Conservation (phyloP, 2,797 vertebrate species). For the Graptemys geographica region DNA sequence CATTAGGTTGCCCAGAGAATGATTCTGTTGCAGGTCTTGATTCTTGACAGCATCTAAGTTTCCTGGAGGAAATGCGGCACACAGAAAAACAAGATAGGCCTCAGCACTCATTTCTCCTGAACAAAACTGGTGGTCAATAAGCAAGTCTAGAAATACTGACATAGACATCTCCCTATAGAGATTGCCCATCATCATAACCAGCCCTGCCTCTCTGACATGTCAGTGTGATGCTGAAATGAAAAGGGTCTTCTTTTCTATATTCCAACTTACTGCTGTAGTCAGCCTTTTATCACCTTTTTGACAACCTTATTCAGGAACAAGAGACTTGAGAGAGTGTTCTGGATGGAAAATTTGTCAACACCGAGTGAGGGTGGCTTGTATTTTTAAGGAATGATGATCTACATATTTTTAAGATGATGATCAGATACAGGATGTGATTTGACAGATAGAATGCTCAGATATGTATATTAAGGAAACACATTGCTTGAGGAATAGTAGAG, state of each 20-base stretch:
- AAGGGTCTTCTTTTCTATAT: neutral
- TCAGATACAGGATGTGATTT: neutral
- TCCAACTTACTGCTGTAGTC: accelerated
- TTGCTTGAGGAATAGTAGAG: neutral
- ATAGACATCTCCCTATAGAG: neutral
- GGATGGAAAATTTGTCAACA: neutral
- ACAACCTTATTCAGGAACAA: neutral
- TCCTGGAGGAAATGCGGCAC: neutral
- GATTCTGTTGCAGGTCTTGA: neutral
- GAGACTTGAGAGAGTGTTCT: neutral
- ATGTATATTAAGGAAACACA: neutral
- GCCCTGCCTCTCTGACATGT: neutral
- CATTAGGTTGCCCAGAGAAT: neutral
- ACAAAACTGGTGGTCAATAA: neutral
- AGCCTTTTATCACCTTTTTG: neutral
- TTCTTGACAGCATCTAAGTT: neutral
- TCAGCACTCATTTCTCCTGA: neutral
- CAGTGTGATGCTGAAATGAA: neutral
- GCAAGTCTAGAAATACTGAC: neutral
- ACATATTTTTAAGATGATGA: neutral
- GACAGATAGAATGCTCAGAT: neutral
- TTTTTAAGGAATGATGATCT: neutral
- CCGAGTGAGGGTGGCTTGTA: neutral
- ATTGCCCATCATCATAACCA: accelerated
- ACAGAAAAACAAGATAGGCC: neutral